Conservation (phyloP, 2,888 invertebrate genomes). For the Folsomia candida region DNA sequence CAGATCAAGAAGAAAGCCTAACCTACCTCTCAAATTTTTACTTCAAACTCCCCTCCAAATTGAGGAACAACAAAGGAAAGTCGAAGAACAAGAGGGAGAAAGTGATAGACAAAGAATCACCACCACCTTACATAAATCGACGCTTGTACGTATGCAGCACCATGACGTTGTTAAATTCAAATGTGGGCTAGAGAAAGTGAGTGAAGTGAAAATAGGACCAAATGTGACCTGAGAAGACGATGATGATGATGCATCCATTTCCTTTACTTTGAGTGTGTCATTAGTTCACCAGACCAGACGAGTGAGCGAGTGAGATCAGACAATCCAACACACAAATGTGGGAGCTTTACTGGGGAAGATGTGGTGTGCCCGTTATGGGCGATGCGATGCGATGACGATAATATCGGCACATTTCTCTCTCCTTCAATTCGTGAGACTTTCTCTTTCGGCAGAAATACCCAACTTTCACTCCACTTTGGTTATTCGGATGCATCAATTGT, state of each 20-base stretch:
- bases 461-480: too few species aligned
- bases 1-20: too few species aligned
- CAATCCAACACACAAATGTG: neutral
- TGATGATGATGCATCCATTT: neutral
- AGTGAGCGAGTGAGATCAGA: neutral
- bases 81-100: too few species aligned
- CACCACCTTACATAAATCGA: neutral
- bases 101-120: neutral
- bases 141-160: neutral
- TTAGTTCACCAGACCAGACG: neutral
- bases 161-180: neutral
- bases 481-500: too few species aligned
- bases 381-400: too few species aligned
- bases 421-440: too few species aligned
- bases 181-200: neutral
- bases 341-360: neutral
- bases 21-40: too few species aligned
- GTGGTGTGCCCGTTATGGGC: too few species aligned
- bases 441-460: too few species aligned
- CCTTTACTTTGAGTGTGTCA: neutral
- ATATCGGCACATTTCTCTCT: too few species aligned
- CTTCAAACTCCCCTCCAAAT: too few species aligned
- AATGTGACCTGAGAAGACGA: conserved; percentile 1
- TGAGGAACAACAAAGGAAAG: conserved; percentile 5
- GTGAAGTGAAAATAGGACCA: neutral